Percentiles rank a stretch among this genome's conserved stretches.
These are phyloP conservation scores for Oostethus manadensis DNA, from an alignment of 2,113 vertebrate species.

Conservation along the genomic window DNA sequence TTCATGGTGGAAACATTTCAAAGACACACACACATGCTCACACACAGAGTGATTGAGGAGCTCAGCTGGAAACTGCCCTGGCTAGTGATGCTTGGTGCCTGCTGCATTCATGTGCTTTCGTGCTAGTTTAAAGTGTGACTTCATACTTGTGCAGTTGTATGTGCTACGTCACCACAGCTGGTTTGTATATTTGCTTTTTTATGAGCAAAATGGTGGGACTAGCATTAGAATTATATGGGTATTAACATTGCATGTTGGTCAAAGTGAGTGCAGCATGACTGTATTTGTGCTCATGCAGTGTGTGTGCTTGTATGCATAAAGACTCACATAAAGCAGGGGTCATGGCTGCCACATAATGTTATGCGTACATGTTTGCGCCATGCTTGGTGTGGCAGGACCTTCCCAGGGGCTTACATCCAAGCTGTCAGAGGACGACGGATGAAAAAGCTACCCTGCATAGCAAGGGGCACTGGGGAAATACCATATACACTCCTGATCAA, in stretches of 20 bases:
- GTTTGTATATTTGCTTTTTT: conserved; percentile 11
- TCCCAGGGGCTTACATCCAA: conserved; percentile 46
- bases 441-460: conserved; percentile 66
- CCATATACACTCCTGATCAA: conserved; percentile 12
- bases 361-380: conserved; percentile 21
- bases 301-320: conserved; percentile 34
- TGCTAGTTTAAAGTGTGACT: conserved; percentile 8
- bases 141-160: not conserved
- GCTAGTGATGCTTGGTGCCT: conserved; percentile 23
- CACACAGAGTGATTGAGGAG: conserved; percentile 39
- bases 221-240: conserved; percentile 51
- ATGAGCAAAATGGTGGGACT: conserved; percentile 39
- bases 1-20: conserved; percentile 30
- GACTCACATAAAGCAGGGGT: conserved; percentile 37
- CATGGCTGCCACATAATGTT: conserved; percentile 44
- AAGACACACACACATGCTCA: conserved; percentile 1
- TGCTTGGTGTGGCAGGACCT: conserved; percentile 45
- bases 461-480: conserved; percentile 66
- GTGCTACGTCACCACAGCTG: not conserved
- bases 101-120: conserved; percentile 8
- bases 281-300: conserved; percentile 50
- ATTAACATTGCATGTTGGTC: conserved; percentile 54
- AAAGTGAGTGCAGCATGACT: conserved; percentile 53
- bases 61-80: conserved; percentile 21
- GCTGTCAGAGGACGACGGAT: conserved; percentile 68